Percentiles rank a stretch among this genome's conserved stretches.
These are phyloP conservation scores for Clarias batrachus DNA, from an alignment of 2,113 vertebrate genomes.

Conservation along the genomic window DNA sequence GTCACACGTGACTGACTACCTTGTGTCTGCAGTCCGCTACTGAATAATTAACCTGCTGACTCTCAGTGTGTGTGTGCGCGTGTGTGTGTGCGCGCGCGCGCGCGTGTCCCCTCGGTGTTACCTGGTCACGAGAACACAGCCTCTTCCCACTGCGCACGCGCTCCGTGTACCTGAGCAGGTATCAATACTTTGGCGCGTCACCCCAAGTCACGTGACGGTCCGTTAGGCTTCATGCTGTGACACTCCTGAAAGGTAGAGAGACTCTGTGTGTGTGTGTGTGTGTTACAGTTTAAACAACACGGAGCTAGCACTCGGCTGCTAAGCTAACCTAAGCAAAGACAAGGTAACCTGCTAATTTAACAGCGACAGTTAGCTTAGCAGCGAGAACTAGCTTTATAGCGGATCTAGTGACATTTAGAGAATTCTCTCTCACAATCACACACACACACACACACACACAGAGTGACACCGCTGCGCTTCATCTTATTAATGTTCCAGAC, in stretches of 20 bases:
- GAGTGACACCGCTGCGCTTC: neutral
- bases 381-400: neutral
- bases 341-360: neutral
- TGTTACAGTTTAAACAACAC: neutral
- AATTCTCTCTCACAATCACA: too few species aligned
- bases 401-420: too few species aligned
- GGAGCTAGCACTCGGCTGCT: neutral
- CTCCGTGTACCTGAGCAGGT: neutral
- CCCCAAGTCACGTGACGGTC: slow-evolving; percentile 49
- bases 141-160: too few species aligned
- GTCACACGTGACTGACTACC: neutral
- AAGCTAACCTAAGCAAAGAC: neutral
- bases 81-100: too few species aligned
- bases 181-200: neutral
- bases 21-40: neutral
- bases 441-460: neutral
- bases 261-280: too few species aligned
- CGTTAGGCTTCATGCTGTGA: slow-evolving; percentile 40
- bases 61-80: too few species aligned
- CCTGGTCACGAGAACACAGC: too few species aligned
- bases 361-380: neutral
- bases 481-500: neutral
- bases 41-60: too few species aligned
- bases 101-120: too few species aligned
- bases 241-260: slow-evolving; percentile 25